Percentiles rank a stretch among this genome's conserved stretches.
Conservation (phyloP, 2,888 invertebrate species). For the Allygus modestus region DNA sequence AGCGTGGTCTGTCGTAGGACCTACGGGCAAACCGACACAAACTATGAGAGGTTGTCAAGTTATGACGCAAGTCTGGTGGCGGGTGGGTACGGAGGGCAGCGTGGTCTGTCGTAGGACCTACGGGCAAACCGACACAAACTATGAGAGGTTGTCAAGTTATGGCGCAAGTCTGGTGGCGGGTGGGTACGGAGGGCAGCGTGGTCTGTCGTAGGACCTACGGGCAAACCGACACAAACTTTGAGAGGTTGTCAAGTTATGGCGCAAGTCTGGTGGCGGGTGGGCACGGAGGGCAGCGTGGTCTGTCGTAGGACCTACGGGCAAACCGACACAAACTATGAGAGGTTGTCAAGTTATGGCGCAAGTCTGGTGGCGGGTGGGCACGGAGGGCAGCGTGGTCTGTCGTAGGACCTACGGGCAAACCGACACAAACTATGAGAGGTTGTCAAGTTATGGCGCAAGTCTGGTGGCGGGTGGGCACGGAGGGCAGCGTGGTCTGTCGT, state of each 20-base stretch:
- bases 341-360: slow-evolving; percentile 77
- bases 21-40: slow-evolving; percentile 56
- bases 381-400: slow-evolving; percentile 89
- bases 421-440: neutral
- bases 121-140: neutral
- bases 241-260: slow-evolving; percentile 75
- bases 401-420: slow-evolving; percentile 78
- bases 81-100: slow-evolving; percentile 87
- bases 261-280: slow-evolving; percentile 87
- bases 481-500: slow-evolving; percentile 89
- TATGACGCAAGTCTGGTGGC: slow-evolving; percentile 87
- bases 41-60: neutral
- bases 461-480: slow-evolving; percentile 88
- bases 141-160: slow-evolving; percentile 71
- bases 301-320: slow-evolving; percentile 82
- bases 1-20: slow-evolving; percentile 89
- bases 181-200: slow-evolving; percentile 89
- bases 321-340: neutral
- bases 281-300: slow-evolving; percentile 89
- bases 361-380: slow-evolving; percentile 88
- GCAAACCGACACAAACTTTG: neutral
- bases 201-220: slow-evolving; percentile 84
- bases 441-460: slow-evolving; percentile 80
- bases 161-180: slow-evolving; percentile 87
- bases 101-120: slow-evolving; percentile 87